Base-by-base conservation (phyloP, 1,140 invertebrate species). In the Venustaconcha ellipsiformis region DNA sequence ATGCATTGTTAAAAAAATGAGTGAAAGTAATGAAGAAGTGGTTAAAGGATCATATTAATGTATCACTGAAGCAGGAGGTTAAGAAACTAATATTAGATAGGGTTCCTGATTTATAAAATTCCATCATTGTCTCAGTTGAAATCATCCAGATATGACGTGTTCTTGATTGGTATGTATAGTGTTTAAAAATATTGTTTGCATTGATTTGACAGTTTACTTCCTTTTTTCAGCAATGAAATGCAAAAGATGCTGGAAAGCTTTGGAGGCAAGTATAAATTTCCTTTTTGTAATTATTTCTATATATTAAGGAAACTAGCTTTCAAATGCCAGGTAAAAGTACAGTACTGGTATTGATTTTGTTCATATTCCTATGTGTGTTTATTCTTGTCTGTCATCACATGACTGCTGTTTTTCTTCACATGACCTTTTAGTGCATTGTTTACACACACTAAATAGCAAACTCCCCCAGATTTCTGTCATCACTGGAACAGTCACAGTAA, bases 231-330 rank as follows among this genome's bases (percentile, higher is more conserved):
- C 57, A 67, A 75, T 73, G 85, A 84, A 70, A 83, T 86, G 80
- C 85, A 86, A 60, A 86, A 85, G 74, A 86, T 86, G 85, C 65
- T 86, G 57, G 85, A 86, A 66, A 80, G 83, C 55, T 86, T 86
- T 83, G 83, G 83, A 80, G 84, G 85, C 85, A 82, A 72, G 68
- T 73, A 69, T 60, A 48, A 66, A 14, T 26, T 11, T 70, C 30
- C 64, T 60, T 18, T 6, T 48, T 48, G 37, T 48, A 11, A 48
- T 11, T 8, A 48, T 48, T 48, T 48, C 37, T 48, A 48, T 1
- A 48, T 48, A 48, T 48, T 48, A 11, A 48, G 37, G 37, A 48
- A 48, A 48, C 37, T 48, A 48, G 37, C 6, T 48, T 48, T 48
- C 37, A 48, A 48, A 11, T 48, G 37, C 37, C 37, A 48, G 0